Evolutionary conservation across 2,888 invertebrate species (phyloP).

Genomic region (Encarsia formosa): DNA sequence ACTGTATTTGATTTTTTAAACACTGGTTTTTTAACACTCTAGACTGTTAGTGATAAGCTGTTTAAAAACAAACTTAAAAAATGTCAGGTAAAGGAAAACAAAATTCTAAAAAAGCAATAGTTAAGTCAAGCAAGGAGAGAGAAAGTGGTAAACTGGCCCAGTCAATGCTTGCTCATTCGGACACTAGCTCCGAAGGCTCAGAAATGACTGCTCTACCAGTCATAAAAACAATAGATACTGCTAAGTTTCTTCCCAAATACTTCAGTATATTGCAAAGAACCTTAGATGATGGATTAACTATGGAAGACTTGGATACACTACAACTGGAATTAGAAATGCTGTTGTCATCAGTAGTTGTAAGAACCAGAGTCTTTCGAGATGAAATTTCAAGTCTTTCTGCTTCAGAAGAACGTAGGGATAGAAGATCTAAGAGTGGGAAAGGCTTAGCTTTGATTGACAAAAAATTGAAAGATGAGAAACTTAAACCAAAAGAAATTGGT

Average conservation of each 20-base stretch:
- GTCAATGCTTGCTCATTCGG: slow-evolving; percentile 31
- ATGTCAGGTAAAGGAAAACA: slow-evolving; percentile 50
- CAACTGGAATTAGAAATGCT: slow-evolving; percentile 85
- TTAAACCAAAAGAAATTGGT: slow-evolving; percentile 41
- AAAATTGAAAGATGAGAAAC: slow-evolving; percentile 43
- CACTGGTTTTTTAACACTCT: no score
- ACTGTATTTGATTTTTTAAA: no score
- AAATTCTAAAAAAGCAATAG: slow-evolving; percentile 44
- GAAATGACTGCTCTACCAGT: slow-evolving; percentile 56
- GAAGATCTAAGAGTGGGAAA: slow-evolving; percentile 49
- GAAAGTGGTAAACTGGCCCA: slow-evolving; percentile 41
- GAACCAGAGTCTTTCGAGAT: slow-evolving; percentile 72
- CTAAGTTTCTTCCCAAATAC: slow-evolving; percentile 64
- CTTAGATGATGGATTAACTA: slow-evolving; percentile 72
- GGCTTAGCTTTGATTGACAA: slow-evolving; percentile 44
- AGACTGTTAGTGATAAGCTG: no score
- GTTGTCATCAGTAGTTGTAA: slow-evolving; percentile 75
- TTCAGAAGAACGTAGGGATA: slow-evolving; percentile 58
- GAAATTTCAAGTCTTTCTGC: slow-evolving; percentile 69
- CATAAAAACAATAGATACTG: slow-evolving; percentile 67
- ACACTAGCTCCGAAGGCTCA: slow-evolving; percentile 41
- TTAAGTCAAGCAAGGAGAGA: slow-evolving; percentile 36
- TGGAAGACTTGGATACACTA: slow-evolving; percentile 84
- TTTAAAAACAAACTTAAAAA: no score
- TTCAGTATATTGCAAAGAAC: slow-evolving; percentile 57